Evolutionary conservation across 92 coral and sea anemone species (phyloP).

Genomic region (Zoanthus sansibaricus): DNA sequence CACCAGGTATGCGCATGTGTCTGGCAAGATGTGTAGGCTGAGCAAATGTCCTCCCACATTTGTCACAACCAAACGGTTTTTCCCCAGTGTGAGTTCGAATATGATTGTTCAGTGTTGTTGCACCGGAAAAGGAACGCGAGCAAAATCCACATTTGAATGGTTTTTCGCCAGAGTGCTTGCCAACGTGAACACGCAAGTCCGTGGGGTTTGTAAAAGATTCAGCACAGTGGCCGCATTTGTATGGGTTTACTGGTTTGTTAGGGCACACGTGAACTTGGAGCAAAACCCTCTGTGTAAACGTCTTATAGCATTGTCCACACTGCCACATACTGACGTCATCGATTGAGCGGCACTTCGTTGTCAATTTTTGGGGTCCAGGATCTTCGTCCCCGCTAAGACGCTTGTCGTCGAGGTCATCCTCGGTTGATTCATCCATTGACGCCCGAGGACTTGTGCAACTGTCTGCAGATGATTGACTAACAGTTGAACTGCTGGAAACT

Average conservation of each 20-base stretch:
- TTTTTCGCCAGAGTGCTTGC: conserved; percentile 83
- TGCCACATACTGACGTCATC: conserved; percentile 75
- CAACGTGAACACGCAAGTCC: conserved; percentile 87
- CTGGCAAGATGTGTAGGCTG: conserved; percentile 79
- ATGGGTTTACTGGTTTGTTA: conserved; percentile 80
- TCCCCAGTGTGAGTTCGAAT: conserved; percentile 90
- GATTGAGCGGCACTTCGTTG: conserved; percentile 15
- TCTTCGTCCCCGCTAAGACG: conserved; percentile 31
- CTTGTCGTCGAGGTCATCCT: not conserved
- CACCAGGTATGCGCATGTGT: conserved; percentile 74
- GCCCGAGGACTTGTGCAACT: conserved; percentile 22
- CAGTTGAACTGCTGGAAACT: conserved; percentile 25
- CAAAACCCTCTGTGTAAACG: conserved; percentile 79
- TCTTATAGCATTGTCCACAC: conserved; percentile 86
- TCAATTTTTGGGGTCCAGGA: conserved; percentile 4
- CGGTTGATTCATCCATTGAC: not conserved
- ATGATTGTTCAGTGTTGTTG: conserved; percentile 94
- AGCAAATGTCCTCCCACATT: conserved; percentile 72
- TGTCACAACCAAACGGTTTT: conserved; percentile 77
- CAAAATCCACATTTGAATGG: conserved; percentile 97
- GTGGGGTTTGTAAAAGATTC: conserved; percentile 83
- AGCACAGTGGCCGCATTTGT: conserved; percentile 91
- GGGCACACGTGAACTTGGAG: conserved; percentile 93
- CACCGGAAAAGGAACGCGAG: conserved; percentile 93
- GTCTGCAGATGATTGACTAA: conserved; percentile 27